Conservation (phyloP, 2,888 invertebrate species). For the Notodonta ziczac region DNA sequence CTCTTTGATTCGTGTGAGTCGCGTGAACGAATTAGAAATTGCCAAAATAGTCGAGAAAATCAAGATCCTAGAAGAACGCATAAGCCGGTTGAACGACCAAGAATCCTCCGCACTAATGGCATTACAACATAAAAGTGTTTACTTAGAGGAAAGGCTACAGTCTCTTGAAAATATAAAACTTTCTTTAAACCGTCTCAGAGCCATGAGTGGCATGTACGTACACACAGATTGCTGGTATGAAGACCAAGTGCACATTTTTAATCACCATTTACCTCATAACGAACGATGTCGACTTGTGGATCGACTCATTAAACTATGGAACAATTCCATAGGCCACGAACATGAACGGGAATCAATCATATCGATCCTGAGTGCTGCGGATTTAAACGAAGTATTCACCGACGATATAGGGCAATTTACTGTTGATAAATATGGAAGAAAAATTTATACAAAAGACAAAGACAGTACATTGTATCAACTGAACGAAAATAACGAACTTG, state of each 20-base stretch:
- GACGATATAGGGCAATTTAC: constrained; percentile 44
- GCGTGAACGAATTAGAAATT: constrained; percentile 36
- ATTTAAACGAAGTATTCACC: constrained; percentile 39
- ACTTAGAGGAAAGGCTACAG: constrained; percentile 46
- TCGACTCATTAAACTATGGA: constrained; percentile 43
- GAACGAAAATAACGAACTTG: constrained; percentile 40
- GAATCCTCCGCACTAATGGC: constrained; percentile 39
- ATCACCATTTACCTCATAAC: constrained; percentile 44
- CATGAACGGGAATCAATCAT: constrained; percentile 38
- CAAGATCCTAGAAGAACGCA: constrained; percentile 37
- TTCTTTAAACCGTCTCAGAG: constrained; percentile 33
- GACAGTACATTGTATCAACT: constrained; percentile 41
- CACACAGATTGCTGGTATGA: constrained; percentile 7
- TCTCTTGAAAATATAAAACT: constrained; percentile 45
- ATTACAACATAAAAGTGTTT: constrained; percentile 47
- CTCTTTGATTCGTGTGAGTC: constrained; percentile 12
- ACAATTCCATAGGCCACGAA: constrained; percentile 26
- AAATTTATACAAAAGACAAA: constrained; percentile 36
- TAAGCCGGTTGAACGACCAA: constrained; percentile 31
- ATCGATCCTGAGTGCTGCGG: constrained; percentile 44
- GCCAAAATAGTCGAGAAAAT: constrained; percentile 42
- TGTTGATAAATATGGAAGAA: constrained; percentile 48
- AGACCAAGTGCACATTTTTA: constrained; percentile 39
- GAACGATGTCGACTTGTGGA: constrained; percentile 47
- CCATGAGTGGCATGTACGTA: constrained; percentile 11